phyloP scores from a whole-genome alignment of 1,140 invertebrate species.

The Papilio glaucus region DNA sequence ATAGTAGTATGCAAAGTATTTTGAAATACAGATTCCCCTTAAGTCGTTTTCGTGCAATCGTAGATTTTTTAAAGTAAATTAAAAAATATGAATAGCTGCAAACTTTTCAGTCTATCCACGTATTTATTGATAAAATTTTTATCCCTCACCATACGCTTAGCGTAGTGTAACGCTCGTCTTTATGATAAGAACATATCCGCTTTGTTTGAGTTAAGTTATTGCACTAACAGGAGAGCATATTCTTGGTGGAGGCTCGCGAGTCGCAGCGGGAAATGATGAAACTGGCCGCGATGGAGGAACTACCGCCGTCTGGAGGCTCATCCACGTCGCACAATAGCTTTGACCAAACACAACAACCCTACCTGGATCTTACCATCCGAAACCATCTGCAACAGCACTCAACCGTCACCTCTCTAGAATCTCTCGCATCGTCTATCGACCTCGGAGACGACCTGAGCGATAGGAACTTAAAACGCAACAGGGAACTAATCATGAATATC shows the following conservation, averaged over 20 bases:
- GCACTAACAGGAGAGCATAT: constrained; percentile 87
- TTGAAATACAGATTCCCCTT: too few relatives aligned
- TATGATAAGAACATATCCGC: constrained; percentile 21
- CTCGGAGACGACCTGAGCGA: constrained; percentile 56
- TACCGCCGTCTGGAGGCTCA: constrained; percentile 42
- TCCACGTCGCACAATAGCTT: constrained; percentile 37
- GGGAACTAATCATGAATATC: constrained; percentile 55
- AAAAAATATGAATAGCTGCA: background rate
- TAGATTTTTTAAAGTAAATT: too few relatives aligned
- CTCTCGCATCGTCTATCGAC: constrained; percentile 70
- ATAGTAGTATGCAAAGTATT: too few relatives aligned
- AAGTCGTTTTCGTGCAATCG: too few relatives aligned
- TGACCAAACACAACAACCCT: constrained; percentile 41
- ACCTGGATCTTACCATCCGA: constrained; percentile 58
- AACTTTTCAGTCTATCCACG: background rate
- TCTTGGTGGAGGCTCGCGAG: constrained; percentile 90
- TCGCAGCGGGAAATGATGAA: constrained; percentile 86
- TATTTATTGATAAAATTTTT: background rate
- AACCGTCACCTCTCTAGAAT: constrained; percentile 74
- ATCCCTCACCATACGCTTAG: background rate
- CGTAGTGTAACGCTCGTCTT: constrained; percentile 30
- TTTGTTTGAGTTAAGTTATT: constrained; percentile 17
- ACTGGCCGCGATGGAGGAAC: constrained; percentile 59
- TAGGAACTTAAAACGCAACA: constrained; percentile 63
- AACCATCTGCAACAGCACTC: constrained; percentile 53